Percentiles rank a stretch among this genome's conserved stretches.
phyloP scores from a whole-genome alignment of 1,140 invertebrate species.

The Drosophila mayri region DNA sequence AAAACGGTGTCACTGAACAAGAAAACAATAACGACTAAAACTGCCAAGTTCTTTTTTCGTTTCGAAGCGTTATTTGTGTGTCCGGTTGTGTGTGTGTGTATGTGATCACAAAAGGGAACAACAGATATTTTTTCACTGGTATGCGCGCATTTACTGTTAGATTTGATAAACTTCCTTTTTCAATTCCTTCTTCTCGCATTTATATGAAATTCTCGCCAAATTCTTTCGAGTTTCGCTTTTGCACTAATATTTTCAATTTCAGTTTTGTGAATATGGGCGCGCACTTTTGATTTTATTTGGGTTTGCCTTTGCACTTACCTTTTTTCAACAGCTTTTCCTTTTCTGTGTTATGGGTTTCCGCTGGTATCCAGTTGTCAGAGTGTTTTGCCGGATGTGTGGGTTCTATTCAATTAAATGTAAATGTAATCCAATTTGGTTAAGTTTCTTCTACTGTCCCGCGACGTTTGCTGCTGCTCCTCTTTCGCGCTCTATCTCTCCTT shows the following conservation, averaged over 20 bases:
- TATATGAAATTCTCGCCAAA: not conserved
- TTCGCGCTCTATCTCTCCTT: slow-evolving; percentile 23
- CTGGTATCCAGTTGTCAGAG: slow-evolving; percentile 15
- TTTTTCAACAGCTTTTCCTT: slow-evolving; percentile 14
- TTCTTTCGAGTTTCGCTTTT: not conserved
- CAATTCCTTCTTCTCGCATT: not conserved
- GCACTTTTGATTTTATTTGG: slow-evolving; percentile 12
- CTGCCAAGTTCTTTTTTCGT: not conserved
- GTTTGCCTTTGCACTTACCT: not conserved
- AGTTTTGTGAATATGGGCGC: not conserved
- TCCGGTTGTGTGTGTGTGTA: too few species aligned
- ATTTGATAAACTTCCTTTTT: not conserved
- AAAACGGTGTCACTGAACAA: not conserved
- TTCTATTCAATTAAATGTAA: slow-evolving; percentile 42
- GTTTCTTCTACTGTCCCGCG: slow-evolving; percentile 22
- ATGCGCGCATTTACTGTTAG: slow-evolving; percentile 1
- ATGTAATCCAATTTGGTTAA: slow-evolving; percentile 59
- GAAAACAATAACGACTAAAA: not conserved
- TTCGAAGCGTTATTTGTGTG: not conserved
- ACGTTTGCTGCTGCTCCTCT: slow-evolving; percentile 17
- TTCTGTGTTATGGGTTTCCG: not conserved
- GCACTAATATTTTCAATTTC: not conserved
- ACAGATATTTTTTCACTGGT: not conserved
- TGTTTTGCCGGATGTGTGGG: not conserved
- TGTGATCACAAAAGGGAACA: not conserved